Base-by-base conservation (phyloP, 2,113 vertebrate species). In the Myrmecobius fasciatus region DNA sequence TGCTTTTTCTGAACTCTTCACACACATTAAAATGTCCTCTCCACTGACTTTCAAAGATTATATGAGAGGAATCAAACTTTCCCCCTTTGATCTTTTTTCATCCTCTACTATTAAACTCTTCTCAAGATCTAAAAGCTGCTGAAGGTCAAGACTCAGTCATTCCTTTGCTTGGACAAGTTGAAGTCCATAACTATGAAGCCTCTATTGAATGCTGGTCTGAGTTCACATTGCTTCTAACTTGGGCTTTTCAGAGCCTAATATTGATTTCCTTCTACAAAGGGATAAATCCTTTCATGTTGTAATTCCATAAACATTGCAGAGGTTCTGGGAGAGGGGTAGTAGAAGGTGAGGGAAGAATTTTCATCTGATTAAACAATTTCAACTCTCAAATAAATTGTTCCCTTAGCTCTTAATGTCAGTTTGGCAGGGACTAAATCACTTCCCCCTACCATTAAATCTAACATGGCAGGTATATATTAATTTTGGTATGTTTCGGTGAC, bases 321-420 rank as follows among this genome's bases (percentile, higher is more conserved):
- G 75, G 96, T 96, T 95, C 60, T 93, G 92, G 91, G 96, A 89
- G 91, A 95, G 93, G 89, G 48, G 25, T 49, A 43, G 89, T 0
- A 20, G 90, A 49, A 93, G 53, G 12, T 47, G 11, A 49, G 12
- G 17, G 95, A 96, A 97, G 96, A 98, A 97, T 98, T 96, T 98
- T 98, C 96, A 95, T 98, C 97, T 97, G 95, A 98, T 97, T 97
- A 96, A 93, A 97, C 97, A 97, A 91, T 98, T 98, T 96, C 94
- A 97, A 97, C n/a, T 91, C 95, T 97, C 94, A 93, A 49, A 97
- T 96, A 95, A 96, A 97, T 97, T 60, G 47, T 52, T 52, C 43
- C 95, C 92, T 92, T 94, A 89, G n/a, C 60, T 54, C 53, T 96
- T 93, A 46, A 51, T 95, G 95, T 97, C 96, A 97, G 46, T 5